These are phyloP conservation scores for Tonatia bakeri DNA, from an alignment of 2,113 vertebrate species.

Conservation along the genomic window DNA sequence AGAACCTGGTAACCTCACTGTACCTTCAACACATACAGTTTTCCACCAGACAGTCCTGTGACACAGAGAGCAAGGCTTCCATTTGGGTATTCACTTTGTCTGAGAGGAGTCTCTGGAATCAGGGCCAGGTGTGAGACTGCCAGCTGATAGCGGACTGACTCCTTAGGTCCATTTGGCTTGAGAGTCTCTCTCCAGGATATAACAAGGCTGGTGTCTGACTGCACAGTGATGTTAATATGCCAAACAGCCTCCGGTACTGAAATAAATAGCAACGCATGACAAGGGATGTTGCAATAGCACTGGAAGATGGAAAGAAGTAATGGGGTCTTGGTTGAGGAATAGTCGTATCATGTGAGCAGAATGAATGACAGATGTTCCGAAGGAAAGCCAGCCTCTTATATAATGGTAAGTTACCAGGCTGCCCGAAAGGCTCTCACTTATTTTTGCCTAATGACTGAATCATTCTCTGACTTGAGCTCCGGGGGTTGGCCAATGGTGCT, in stretches of 20 bases:
- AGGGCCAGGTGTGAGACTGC: constrained; percentile 62
- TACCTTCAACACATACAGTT: constrained; percentile 77
- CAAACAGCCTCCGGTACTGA: constrained; percentile 79
- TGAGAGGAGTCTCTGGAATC: constrained; percentile 66
- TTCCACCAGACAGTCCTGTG: constrained; percentile 65
- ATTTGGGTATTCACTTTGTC: constrained; percentile 76
- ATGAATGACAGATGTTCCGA: not conserved
- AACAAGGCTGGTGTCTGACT: constrained; percentile 74
- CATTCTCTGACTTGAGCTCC: constrained; percentile 19
- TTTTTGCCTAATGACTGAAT: constrained; percentile 34
- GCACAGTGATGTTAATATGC: constrained; percentile 59
- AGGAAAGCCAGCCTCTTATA: not conserved
- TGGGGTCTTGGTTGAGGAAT: not conserved
- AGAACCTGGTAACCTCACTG: not conserved
- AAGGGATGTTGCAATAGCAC: not conserved
- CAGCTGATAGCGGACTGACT: constrained; percentile 79
- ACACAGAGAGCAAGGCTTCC: constrained; percentile 67
- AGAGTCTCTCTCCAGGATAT: constrained; percentile 78
- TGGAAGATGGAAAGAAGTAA: not conserved
- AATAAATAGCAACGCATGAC: constrained; percentile 58
- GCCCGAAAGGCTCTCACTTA: not conserved
- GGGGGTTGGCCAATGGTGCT: not conserved
- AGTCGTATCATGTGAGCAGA: not conserved
- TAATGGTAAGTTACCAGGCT: not conserved
- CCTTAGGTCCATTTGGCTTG: constrained; percentile 78